Evolutionary conservation across 1,140 invertebrate genomes (phyloP), one percentile per base, ranked within the genome.

Genomic region (Papilio helenus): DNA sequence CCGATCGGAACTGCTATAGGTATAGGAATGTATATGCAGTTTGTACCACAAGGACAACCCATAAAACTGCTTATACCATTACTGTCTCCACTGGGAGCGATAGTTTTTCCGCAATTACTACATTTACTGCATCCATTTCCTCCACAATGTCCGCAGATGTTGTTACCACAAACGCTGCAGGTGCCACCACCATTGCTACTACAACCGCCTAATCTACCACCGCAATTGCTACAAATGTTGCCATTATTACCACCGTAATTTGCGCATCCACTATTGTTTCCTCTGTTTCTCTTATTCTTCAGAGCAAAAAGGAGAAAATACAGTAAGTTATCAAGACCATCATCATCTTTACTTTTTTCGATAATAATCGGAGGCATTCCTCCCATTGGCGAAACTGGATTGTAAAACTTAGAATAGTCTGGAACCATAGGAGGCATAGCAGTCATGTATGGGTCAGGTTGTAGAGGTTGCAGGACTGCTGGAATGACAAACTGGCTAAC

Each of bases 241-340:
- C 76, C 72, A 51, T 61, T 16, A 74, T 61, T 76, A 16, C 68
- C 68, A 73, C 49, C 23, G 14, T 16, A 80, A 18, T 73, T 73
- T 58, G 61, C 80, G 51, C 65, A 79, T 23, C 79, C 39, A 71
- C 51, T 42, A 23, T 65, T 71, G 26, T 72, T 79, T 23, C 20
- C 26, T 46, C 65, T 58, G 20, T 73, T 34, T 42, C 79, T 81
- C 55, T 78, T 83, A 26, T 88, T 87, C 14, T 76, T 85, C 65
- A 90, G 51, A 3, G 89, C 86, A 44, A 88, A 87, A 44, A 92
- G 80, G 12, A 92, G 79, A 44, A 86, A 87, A 74, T 87, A 91
- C 10, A 92, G 81, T 39, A 92, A 68, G 80, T 85, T 71, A 12
- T 84, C 76, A 5, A 77, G 80, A 76, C 82, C 87, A 51, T 89